Evolutionary conservation across 1,140 invertebrate species (phyloP).

Genomic region (Zaprionus ghesquierei): DNA sequence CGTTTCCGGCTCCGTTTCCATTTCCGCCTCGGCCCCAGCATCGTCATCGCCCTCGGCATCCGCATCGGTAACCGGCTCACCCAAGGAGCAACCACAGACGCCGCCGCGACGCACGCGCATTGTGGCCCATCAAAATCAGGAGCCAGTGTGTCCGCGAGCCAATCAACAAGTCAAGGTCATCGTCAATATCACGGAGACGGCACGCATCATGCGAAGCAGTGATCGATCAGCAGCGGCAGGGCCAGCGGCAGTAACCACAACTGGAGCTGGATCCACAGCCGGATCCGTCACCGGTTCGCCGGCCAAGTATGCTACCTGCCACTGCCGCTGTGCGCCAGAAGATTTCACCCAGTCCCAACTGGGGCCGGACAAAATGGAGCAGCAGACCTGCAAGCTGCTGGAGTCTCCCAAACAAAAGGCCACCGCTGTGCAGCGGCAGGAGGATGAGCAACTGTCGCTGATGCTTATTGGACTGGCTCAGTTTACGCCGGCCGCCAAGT

Average conservation of each 20-base stretch:
- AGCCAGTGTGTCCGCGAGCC: slow-evolving; percentile 40
- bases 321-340: slow-evolving; percentile 74
- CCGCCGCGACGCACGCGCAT: slow-evolving; percentile 53
- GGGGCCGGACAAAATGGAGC: slow-evolving; percentile 71
- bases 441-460: slow-evolving; percentile 85
- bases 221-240: slow-evolving; percentile 7
- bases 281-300: slow-evolving; percentile 34
- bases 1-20: background rate
- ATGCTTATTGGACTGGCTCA: slow-evolving; percentile 87
- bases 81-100: slow-evolving; percentile 58
- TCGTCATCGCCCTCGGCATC: background rate
- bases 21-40: background rate
- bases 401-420: slow-evolving; percentile 70
- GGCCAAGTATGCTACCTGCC: slow-evolving; percentile 63
- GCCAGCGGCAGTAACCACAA: background rate
- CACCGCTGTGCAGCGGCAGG: slow-evolving; percentile 49
- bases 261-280: background rate
- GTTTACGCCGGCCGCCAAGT: slow-evolving; percentile 86
- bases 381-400: slow-evolving; percentile 77
- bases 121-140: slow-evolving; percentile 57
- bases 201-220: slow-evolving; percentile 54
- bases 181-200: slow-evolving; percentile 65
- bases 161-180: slow-evolving; percentile 60
- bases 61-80: slow-evolving; percentile 27
- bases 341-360: slow-evolving; percentile 71